phyloP scores from a whole-genome alignment of 2,888 invertebrate species.

The Toxonevra muliebris region DNA sequence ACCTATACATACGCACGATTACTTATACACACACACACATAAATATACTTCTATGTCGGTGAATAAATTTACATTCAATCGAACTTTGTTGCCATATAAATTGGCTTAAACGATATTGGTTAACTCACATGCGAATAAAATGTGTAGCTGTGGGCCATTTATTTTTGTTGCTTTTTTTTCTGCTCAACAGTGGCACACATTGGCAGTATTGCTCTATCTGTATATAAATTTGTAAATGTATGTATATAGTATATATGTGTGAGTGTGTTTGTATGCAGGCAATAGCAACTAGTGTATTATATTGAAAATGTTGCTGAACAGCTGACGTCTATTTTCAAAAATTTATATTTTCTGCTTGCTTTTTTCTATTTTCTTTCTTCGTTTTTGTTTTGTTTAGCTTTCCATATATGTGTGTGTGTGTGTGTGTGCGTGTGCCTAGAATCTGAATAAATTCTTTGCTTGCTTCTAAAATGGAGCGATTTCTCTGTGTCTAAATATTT shows the following conservation, averaged over 20 bases:
- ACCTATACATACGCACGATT: slow-evolving; percentile 31
- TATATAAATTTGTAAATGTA: not conserved
- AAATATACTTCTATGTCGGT: not conserved
- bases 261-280: not conserved
- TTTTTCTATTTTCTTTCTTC: not conserved
- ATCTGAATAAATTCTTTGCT: not conserved
- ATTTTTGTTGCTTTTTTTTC: too few relatives aligned
- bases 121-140: slow-evolving; percentile 6
- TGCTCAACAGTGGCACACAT: not conserved
- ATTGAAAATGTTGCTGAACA: slow-evolving; percentile 20
- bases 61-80: slow-evolving; percentile 23
- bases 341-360: slow-evolving; percentile 14
- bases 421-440: not conserved
- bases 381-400: not conserved
- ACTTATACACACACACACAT: not conserved
- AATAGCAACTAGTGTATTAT: slow-evolving; percentile 10
- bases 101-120: slow-evolving; percentile 24
- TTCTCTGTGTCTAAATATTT: not conserved
- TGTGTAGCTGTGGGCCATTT: slow-evolving; percentile 4
- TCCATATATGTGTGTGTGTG: too few relatives aligned
- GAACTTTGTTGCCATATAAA: slow-evolving; percentile 18
- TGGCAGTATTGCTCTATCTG: not conserved
- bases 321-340: slow-evolving; percentile 24
- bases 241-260: not conserved
- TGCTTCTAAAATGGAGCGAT: not conserved